Percentiles rank a stretch among this genome's conserved stretches.
Conservation (phyloP, 2,113 vertebrate species). For the Setophaga petechia region DNA sequence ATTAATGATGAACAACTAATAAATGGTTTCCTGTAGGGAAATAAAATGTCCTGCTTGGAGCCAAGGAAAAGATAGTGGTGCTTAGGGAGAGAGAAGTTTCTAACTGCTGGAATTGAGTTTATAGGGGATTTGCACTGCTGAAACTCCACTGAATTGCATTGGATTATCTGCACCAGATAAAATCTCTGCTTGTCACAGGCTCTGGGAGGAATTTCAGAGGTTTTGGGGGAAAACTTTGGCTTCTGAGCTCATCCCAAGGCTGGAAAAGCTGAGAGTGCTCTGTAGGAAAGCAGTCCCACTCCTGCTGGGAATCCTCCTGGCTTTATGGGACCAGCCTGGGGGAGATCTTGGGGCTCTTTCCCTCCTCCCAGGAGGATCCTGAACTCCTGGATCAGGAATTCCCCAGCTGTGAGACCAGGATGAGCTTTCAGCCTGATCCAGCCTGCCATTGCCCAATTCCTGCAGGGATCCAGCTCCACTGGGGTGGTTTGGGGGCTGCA, state of each 20-base stretch:
- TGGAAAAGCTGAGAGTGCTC: not conserved
- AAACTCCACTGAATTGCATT: not conserved
- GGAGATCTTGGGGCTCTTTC: not conserved
- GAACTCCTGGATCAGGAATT: not conserved
- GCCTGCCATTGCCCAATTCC: not conserved
- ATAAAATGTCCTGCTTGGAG: not conserved
- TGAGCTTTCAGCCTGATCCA: not conserved
- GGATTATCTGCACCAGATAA: not conserved
- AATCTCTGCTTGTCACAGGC: not conserved
- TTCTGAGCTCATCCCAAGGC: not conserved
- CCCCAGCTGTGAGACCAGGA: not conserved
- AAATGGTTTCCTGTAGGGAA: not conserved
- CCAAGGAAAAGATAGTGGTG: not conserved
- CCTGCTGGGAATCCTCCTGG: not conserved
- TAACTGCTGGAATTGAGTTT: not conserved
- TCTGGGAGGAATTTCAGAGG: not conserved
- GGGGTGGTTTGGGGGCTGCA: rapidly evolving
- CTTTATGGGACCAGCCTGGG: rapidly evolving
- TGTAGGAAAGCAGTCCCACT: not conserved
- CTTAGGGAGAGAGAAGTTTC: not conserved
- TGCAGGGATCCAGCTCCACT: not conserved
- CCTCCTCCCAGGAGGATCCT: not conserved
- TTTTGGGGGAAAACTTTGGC: not conserved
- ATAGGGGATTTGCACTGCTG: not conserved
- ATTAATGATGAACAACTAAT: not conserved